A percentile compares a stretch with the other conserved stretches of the same genome.
phyloP scores from a whole-genome alignment of 2,888 invertebrate species.

The Tetropium fuscum region DNA sequence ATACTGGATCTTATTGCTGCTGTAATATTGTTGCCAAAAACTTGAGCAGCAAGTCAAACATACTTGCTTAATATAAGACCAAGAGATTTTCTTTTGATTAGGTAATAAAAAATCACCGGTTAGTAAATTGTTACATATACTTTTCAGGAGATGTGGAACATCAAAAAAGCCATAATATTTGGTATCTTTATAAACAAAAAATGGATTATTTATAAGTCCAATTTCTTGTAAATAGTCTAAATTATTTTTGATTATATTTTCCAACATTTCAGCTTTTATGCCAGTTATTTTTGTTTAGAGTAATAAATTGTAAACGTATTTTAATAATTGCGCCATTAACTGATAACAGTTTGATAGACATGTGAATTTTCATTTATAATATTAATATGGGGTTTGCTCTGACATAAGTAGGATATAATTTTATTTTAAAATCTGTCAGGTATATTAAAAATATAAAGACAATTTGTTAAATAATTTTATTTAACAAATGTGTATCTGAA shows the following conservation, averaged over 20 bases:
- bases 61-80: constrained; percentile 28
- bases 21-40: constrained; percentile 32
- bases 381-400: too few relatives aligned
- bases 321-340: too few relatives aligned
- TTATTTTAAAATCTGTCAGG: too few relatives aligned
- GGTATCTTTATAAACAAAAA: constrained; percentile 28
- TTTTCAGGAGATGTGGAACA: constrained; percentile 40
- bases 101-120: constrained; percentile 28
- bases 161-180: constrained; percentile 36
- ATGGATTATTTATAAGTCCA: constrained; percentile 24
- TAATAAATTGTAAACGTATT: too few relatives aligned
- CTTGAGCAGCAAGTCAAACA: constrained; percentile 31
- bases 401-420: too few relatives aligned
- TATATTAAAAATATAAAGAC: too few relatives aligned
- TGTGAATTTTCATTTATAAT: too few relatives aligned
- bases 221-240: constrained; percentile 24
- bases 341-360: too few relatives aligned
- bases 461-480: too few relatives aligned
- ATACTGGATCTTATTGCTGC: constrained; percentile 31
- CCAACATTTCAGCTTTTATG: constrained; percentile 26
- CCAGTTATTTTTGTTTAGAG: too few relatives aligned
- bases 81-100: constrained; percentile 28
- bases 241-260: constrained; percentile 24
- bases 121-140: constrained; percentile 9
- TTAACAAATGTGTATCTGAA: too few relatives aligned